Evolutionary conservation across 2,888 invertebrate genomes (phyloP).

Genomic region (Rotaria sp.): DNA sequence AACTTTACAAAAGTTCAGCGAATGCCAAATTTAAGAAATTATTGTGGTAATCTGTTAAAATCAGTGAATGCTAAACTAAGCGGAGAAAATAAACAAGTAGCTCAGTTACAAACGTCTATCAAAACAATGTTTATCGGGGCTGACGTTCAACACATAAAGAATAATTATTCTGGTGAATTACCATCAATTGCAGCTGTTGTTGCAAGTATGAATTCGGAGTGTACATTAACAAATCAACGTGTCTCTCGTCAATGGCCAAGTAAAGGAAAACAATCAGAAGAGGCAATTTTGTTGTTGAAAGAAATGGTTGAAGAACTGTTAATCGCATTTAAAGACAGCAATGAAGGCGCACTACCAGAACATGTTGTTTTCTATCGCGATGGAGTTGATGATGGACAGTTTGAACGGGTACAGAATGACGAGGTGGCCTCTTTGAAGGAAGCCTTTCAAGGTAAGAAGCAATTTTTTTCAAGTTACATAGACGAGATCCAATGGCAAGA

Average conservation of each 20-base stretch:
- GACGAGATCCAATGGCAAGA: no score
- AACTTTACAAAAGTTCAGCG: background rate
- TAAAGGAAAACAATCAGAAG: background rate
- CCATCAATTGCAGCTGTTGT: constrained; percentile 4
- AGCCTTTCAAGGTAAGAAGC: background rate
- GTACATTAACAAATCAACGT: background rate
- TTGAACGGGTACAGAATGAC: background rate
- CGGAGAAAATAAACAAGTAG: background rate
- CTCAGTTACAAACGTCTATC: background rate
- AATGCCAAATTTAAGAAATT: background rate
- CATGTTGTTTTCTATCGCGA: background rate
- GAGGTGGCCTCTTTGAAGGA: background rate
- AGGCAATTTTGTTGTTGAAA: constrained; percentile 1
- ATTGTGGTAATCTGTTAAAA: background rate
- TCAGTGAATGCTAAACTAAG: background rate
- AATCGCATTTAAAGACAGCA: background rate
- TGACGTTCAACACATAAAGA: background rate
- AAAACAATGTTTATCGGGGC: background rate
- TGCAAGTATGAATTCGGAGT: constrained; percentile 9
- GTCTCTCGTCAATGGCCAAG: background rate
- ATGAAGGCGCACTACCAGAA: background rate
- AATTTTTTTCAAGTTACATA: background rate
- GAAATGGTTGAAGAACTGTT: background rate
- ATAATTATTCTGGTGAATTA: background rate
- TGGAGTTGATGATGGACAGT: constrained; percentile 1